phyloP scores from a whole-genome alignment of 2,888 invertebrate genomes.

The Conomelus anceps region DNA sequence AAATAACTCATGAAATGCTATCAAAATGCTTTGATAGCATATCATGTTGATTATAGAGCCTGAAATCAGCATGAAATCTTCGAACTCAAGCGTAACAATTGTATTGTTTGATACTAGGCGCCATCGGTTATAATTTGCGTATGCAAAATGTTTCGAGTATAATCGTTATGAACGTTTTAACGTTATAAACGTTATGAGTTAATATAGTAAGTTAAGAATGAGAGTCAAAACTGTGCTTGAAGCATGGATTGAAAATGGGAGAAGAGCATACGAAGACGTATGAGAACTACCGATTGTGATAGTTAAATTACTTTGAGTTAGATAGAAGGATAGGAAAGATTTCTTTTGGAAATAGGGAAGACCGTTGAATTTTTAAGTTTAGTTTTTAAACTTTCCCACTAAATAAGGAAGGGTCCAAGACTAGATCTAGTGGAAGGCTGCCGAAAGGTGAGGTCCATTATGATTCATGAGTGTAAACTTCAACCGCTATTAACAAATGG shows the following conservation, averaged over 20 bases:
- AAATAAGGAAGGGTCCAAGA: background rate
- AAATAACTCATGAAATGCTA: background rate
- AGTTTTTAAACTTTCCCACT: background rate
- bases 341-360: background rate
- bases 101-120: background rate
- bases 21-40: too few species aligned
- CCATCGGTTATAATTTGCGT: background rate
- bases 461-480: background rate
- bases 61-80: background rate
- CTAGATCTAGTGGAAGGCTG: background rate
- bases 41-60: background rate
- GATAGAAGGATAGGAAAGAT: background rate
- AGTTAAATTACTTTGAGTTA: too few species aligned
- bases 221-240: too few species aligned
- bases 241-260: too few species aligned
- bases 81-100: background rate
- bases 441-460: background rate
- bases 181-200: too few species aligned
- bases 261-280: too few species aligned
- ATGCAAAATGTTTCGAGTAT: background rate
- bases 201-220: too few species aligned
- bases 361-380: background rate
- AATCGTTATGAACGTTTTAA: too few species aligned
- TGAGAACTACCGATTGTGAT: too few species aligned
- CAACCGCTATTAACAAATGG: conserved; percentile 5